phyloP scores from a whole-genome alignment of 1,140 invertebrate species.

The Riptortus pedestris region DNA sequence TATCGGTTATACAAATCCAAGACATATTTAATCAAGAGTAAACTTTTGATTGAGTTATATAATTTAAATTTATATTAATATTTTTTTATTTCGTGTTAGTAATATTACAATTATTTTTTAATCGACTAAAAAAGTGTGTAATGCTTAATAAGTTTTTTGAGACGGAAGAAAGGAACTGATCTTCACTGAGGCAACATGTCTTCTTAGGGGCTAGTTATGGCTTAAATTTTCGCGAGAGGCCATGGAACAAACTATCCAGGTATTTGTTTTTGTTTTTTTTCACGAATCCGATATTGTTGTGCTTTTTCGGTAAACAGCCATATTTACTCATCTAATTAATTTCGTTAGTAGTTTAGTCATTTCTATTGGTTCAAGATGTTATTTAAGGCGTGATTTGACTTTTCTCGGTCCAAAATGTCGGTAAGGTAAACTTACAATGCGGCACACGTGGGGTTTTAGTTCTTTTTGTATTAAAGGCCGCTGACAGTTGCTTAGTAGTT shows the following conservation, averaged over 20 bases:
- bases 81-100: too few relatives aligned
- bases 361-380: too few relatives aligned
- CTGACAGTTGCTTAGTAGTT: neutral
- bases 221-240: constrained; percentile 21
- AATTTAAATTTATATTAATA: too few relatives aligned
- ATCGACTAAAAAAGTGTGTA: neutral
- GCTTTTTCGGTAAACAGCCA: neutral
- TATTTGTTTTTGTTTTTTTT: neutral
- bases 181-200: constrained; percentile 17
- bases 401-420: constrained; percentile 20
- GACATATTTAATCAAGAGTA: too few relatives aligned
- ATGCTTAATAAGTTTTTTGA: neutral
- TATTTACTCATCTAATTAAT: too few relatives aligned
- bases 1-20: too few relatives aligned
- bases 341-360: too few relatives aligned
- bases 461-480: neutral
- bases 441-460: constrained; percentile 18
- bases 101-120: neutral
- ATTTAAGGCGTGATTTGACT: constrained; percentile 3
- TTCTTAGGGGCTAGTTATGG: constrained; percentile 14
- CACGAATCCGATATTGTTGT: neutral
- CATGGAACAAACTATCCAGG: constrained; percentile 23
- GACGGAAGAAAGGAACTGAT: neutral
- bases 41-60: too few relatives aligned
- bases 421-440: constrained; percentile 18